Base-by-base conservation (phyloP, 1,140 invertebrate genomes). In the Brachionus koreanus region DNA sequence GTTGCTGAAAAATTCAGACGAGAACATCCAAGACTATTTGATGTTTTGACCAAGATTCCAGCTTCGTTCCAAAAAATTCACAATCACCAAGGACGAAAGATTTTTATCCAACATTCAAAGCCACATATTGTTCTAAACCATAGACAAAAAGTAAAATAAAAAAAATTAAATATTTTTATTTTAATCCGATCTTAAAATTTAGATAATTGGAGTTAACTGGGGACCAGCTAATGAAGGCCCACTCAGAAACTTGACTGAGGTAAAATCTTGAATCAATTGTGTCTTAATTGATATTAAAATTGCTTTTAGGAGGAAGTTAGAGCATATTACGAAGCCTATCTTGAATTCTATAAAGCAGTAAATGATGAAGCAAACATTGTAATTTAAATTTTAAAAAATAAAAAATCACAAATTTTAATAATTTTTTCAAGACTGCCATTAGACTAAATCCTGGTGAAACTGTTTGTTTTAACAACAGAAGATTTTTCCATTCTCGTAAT, bases 221-320 rank as follows among this genome's bases (percentile, higher is more conserved):
- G 84, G 85, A 33, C 87, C 87, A 77, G 43, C 85, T 37, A 86
- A 86, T 85, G 87, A 87, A 83, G 86, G 85, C 25, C 86, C 87
- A 0, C 82, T 87, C 33, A 61, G 19, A 42, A 72, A 74, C 42
- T 84, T 85, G 19, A 25, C 63, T 49, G 81, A 84, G 65, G 86
- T 86, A 83, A 83, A 5, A 83, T 77, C 35, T 74, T 23, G 13
- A 35, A 13, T 19, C 16, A 35, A 13, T 7, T 72, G 29, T 6
- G 13, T 13, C 5, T 25, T 42, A 25, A 69, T 29, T 42, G 33
- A 23, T 69, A 43, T 19, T 42, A 57, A 72, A 39, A 12, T 13
- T 74, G 19, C 46, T 3, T 3, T 52, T 65, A 87, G 86, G 85
- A 85, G 69, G 84, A 85, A 83, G 85, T 86, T n/a, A 83, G 85